Conservation (phyloP, 2,113 vertebrate species). For the Scytalopus superciliaris region DNA sequence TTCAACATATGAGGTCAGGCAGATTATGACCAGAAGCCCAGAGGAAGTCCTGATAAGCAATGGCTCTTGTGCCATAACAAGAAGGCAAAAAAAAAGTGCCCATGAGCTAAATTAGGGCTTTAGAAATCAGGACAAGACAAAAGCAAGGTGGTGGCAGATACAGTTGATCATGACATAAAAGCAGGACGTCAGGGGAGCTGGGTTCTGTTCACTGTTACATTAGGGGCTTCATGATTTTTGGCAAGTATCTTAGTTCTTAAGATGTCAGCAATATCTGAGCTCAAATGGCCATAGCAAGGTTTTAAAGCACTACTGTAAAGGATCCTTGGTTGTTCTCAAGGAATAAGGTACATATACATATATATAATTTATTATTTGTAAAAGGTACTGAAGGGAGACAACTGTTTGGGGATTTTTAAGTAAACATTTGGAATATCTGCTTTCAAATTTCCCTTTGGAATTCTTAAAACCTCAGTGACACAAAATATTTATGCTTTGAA, state of each 20-base stretch:
- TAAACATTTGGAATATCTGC: not conserved
- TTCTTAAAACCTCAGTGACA: not conserved
- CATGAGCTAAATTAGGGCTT: not conserved
- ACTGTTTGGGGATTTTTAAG: not conserved
- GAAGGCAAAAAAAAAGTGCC: not conserved
- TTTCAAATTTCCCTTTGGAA: not conserved
- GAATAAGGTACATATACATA: not conserved
- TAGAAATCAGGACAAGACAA: not conserved
- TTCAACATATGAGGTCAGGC: not conserved
- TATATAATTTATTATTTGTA: constrained; percentile 35
- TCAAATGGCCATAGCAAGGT: not conserved
- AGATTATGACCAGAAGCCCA: not conserved
- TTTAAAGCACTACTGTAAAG: not conserved
- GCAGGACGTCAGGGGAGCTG: not conserved
- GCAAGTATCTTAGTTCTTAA: not conserved
- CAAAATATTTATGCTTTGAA: not conserved
- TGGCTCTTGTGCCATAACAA: not conserved
- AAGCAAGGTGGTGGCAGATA: not conserved
- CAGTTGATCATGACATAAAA: not conserved
- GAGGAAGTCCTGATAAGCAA: not conserved
- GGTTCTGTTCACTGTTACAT: not conserved
- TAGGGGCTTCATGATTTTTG: not conserved
- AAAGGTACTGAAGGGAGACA: not conserved
- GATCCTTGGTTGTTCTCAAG: not conserved
- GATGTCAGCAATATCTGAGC: not conserved